Evolutionary conservation across 2,113 vertebrate species (phyloP).

Genomic region (Misgurnus mizolepis): DNA sequence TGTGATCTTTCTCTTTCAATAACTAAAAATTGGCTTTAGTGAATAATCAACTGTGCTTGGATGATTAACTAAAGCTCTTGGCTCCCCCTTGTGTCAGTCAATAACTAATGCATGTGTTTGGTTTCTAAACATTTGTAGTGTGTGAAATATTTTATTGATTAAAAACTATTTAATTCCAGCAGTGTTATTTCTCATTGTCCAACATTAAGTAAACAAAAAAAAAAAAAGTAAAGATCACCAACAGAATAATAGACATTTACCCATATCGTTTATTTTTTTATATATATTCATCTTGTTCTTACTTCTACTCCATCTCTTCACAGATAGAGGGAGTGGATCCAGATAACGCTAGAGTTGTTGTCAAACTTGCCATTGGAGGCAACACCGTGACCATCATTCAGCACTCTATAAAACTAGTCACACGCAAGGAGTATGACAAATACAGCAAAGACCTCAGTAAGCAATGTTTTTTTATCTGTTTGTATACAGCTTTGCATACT

Average conservation of each 20-base stretch:
- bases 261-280: neutral
- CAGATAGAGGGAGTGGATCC: slow-evolving; percentile 87
- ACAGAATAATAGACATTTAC: neutral
- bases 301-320: neutral
- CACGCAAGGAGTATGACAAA: slow-evolving; percentile 79
- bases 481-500: neutral
- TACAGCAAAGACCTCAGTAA: slow-evolving; percentile 79
- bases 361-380: slow-evolving; percentile 80
- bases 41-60: neutral
- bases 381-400: slow-evolving; percentile 82
- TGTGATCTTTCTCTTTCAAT: neutral
- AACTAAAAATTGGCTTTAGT: neutral
- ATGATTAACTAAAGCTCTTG: neutral
- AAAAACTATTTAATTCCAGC: no score
- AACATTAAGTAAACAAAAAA: no score
- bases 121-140: neutral
- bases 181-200: no score
- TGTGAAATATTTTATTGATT: no score
- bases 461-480: slow-evolving; percentile 39
- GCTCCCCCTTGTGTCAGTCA: neutral
- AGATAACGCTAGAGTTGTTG: slow-evolving; percentile 85
- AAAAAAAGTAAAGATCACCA: no score
- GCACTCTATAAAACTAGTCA: slow-evolving; percentile 76
- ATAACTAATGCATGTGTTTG: neutral
- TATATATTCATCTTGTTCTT: neutral